Base-by-base conservation (phyloP, 2,888 invertebrate species). In the Lingula anatina region DNA sequence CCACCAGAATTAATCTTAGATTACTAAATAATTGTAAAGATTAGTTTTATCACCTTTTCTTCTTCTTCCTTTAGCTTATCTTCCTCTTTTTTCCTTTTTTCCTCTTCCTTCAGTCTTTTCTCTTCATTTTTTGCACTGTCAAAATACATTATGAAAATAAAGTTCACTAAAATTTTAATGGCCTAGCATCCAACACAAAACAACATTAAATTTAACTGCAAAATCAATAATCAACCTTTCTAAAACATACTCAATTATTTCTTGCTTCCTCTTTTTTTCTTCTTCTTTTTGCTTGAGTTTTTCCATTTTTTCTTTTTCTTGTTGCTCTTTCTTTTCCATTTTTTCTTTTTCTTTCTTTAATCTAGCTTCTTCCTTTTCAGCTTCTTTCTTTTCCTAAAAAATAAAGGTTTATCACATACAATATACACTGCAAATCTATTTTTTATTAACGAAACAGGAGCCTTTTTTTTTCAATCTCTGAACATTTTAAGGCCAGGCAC, bases 51-150 rank as follows among this genome's bases (percentile, higher is more conserved):
- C 48, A 66, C 65, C 56, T 62, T 62, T 51, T 65, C 65, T 47
- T 67, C 65, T 28, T 63, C 61, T 38, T 59, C 63, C 39, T 59
- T 59, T 41, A 60, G 58, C 47, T 68, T 64, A 45, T 66, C 65
- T 54, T 67, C 71, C 47, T 66, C 68, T 50, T 64, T 66, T 45
- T 53, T 59, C 42, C 51, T 56, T 44, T 55, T 65, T 47, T 68
- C 71, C 54, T 70, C 70, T 40, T 70, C 67, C 50, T 66, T 67
- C 55, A 61, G 60, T 24, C 48, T 54, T 46, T 62, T 68, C 45
- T 66, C 69, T 54, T 69, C 70, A 44, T 52, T 46, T 47, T 71
- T 69, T 5, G 66, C 68, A 28, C 71, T 70, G 45, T 21, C 53
- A 57, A 27, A 45, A 26, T n/a, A 26, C 12, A 21, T n/a, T n/a